Evolutionary conservation across 2,797 vertebrate species (phyloP), one percentile per base, ranked within the genome.

Genomic region (Clarias fuscus): DNA sequence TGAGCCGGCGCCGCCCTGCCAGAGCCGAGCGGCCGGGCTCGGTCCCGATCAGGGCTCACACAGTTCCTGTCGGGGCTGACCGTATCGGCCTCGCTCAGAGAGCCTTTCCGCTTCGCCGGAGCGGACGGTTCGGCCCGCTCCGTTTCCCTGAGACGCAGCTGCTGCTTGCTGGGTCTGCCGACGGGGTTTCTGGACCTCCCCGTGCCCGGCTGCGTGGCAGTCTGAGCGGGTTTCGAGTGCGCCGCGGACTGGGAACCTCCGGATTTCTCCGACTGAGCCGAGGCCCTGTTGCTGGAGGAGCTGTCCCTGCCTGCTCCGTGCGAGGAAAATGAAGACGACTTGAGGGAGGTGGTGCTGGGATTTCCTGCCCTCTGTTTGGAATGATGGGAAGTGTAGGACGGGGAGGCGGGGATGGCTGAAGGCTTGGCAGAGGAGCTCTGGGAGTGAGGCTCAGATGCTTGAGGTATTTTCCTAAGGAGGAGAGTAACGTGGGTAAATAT

Each of bases 401-500:
- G 89, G 6, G 95, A 93, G 20, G 92, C 91, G 4, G 95, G 92
- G n/a, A 92, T 92, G 5, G 93, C 90, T n/a, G 88, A 90, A 87
- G 88, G 92, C 88, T 94, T 95, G 84, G 94, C 89, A 1, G 93
- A 91, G 0, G 94, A 85, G 87, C 86, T 92, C 80, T 91, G 92
- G 84, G 92, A 89, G 18, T 95, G 96, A 84, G 94, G 92, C 82
- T 97, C 96, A 83, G 95, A 91, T 0, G 95, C 96, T 65, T 97
- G 97, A 94, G 97, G 97, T 93, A 98, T 97, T 95, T 97, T 98
- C 93, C 97, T 98, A 70, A 92, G 85, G n/a, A 76, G 17, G 61
- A 22, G 86, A 30, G 85, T 73, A 80, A 15, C 83, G 14, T 15
- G 14, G 8, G 33, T 40, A 14, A 61, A 79, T 79, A 80, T 83